Conservation (phyloP, 2,113 vertebrate species). For the Amia ocellicauda region DNA sequence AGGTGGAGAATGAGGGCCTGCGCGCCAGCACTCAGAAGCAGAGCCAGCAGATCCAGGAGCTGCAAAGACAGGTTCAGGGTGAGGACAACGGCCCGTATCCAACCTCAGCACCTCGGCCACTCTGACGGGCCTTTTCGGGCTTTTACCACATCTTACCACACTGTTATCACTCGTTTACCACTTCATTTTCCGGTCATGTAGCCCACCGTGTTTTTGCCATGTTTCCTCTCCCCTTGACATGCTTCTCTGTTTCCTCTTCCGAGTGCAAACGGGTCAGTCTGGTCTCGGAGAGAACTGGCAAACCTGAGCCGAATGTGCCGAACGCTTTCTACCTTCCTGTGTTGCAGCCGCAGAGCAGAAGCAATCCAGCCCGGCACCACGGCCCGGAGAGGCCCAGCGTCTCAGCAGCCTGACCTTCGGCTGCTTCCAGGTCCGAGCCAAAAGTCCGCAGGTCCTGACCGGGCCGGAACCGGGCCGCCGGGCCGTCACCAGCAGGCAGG, state of each 20-base stretch:
- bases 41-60: conserved; percentile 76
- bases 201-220: too few relatives aligned
- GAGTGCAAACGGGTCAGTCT: too few relatives aligned
- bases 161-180: too few relatives aligned
- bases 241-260: background rate
- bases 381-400: conserved; percentile 78
- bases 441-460: conserved; percentile 75
- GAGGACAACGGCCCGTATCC: conserved; percentile 28
- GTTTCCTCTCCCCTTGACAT: background rate
- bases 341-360: conserved; percentile 70
- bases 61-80: conserved; percentile 85
- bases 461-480: conserved; percentile 67
- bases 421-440: conserved; percentile 85
- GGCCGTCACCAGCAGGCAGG: conserved; percentile 41
- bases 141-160: background rate
- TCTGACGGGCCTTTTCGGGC: too few relatives aligned
- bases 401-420: conserved; percentile 91
- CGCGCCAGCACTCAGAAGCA: conserved; percentile 83
- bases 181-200: too few relatives aligned
- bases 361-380: conserved; percentile 48
- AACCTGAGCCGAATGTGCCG: too few relatives aligned
- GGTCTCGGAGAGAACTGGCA: too few relatives aligned
- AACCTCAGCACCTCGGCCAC: too few relatives aligned
- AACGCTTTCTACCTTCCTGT: background rate
- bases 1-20: conserved; percentile 86